Base-by-base conservation (phyloP, 2,113 vertebrate species). In the Rhinolophus ferrumequinum region DNA sequence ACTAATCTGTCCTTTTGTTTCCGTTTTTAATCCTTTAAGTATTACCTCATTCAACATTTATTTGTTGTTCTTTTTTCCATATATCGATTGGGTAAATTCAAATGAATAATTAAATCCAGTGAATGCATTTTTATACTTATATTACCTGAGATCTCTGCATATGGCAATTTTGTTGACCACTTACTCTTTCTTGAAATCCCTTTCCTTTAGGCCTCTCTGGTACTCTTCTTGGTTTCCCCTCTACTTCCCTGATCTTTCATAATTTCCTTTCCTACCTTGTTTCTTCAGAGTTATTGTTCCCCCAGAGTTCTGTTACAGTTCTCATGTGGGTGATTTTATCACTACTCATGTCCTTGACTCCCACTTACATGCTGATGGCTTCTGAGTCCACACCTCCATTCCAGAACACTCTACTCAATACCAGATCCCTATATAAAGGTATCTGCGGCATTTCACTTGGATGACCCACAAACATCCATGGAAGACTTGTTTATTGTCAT, bases 241-340 rank as follows among this genome's bases (percentile, higher is more conserved):
- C 14, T 82, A 47, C 15, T 90, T 93, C 76, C 76, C 30, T 30
- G 5, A 86, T 35, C 10, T 44, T 84, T 96, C 16, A 15, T 77
- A 35, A 73, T 95, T 69, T 81, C n/a, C 62, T 83, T 88, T 90
- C 60, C 11, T 62, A 21, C 35, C 19, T 72, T 60, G 19, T 44
- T 88, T 28, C 28, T 87, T 97, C n/a, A 66, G 64, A 97, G 21
- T 88, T 93, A 82, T n/a, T 92, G 19, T 64, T 87, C 19, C 18
- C 77, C 62, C 47, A 70, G 54, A 87, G 12, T 44, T 93, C 41
- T 73, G 6, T 67, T 80, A 8, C 33, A 52, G 28, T 86, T 60
- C 79, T 90, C 60, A 47, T 76, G 84, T 79, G 86, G 47, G 30
- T 47, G 22, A 93, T 93, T 96, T 73, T 60, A 58, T 89, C n/a